Evolutionary conservation across 1,140 invertebrate species (phyloP).

Genomic region (Tigriopus japonicus): DNA sequence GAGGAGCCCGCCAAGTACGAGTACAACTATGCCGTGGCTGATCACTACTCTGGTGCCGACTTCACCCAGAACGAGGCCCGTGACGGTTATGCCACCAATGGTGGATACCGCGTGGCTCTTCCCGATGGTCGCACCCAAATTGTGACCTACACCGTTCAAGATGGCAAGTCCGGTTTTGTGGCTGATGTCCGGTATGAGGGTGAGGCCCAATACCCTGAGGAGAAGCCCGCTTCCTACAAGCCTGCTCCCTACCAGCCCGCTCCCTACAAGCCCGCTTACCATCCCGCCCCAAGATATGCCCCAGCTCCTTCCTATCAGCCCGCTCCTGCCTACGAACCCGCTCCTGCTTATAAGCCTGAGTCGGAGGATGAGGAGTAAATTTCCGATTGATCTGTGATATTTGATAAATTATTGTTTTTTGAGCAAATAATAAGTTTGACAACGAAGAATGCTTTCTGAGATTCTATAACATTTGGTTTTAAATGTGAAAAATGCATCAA

Average conservation of each 20-base stretch:
- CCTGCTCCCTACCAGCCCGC: neutral
- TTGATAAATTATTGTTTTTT: too few relatives aligned
- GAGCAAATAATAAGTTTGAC: too few relatives aligned
- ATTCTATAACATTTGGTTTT: too few relatives aligned
- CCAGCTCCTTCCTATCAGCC: too few relatives aligned
- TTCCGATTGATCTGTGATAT: too few relatives aligned
- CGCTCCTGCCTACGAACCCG: too few relatives aligned
- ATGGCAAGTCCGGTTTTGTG: neutral
- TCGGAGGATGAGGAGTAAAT: too few relatives aligned
- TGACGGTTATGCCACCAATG: conserved; percentile 2
- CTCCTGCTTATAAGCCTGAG: too few relatives aligned
- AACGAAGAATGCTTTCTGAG: too few relatives aligned
- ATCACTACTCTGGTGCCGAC: neutral
- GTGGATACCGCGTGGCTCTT: neutral
- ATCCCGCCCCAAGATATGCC: neutral
- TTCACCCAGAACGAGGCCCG: neutral
- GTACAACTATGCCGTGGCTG: conserved; percentile 2
- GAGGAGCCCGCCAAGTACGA: neutral
- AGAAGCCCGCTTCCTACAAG: too few relatives aligned
- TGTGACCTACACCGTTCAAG: conserved; percentile 1
- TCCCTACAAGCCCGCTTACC: neutral
- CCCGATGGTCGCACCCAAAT: conserved; percentile 13
- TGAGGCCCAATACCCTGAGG: conserved; percentile 1
- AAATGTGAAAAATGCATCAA: too few relatives aligned
- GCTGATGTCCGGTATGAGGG: conserved; percentile 9